A percentile compares a stretch with the other conserved stretches of the same genome.
Evolutionary conservation across 2,888 invertebrate species (phyloP).

Genomic region (Pachydiplax longipennis): DNA sequence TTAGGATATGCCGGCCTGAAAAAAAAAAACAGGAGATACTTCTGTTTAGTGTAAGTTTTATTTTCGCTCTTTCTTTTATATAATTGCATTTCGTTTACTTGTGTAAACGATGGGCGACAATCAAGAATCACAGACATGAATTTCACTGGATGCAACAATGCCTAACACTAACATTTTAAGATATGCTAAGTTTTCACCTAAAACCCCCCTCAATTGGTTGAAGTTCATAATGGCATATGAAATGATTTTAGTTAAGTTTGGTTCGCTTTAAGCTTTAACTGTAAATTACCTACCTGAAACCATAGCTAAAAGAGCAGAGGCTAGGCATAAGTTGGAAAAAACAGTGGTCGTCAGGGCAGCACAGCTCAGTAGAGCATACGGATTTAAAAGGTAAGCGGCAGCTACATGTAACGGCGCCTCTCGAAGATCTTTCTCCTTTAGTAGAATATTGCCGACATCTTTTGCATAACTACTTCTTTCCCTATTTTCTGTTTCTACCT

Average conservation of each 20-base stretch:
- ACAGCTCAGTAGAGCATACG: conserved; percentile 86
- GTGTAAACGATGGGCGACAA: no score
- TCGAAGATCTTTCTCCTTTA: conserved; percentile 66
- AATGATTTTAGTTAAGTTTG: neutral
- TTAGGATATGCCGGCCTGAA: conserved; percentile 67
- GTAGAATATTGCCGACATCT: conserved; percentile 65
- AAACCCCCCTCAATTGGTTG: no score
- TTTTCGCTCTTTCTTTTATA: no score
- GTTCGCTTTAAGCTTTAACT: neutral
- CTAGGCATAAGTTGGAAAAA: conserved; percentile 83
- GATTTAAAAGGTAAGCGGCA: conserved; percentile 86
- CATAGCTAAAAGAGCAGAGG: conserved; percentile 75
- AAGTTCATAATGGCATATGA: no score
- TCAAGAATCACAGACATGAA: no score
- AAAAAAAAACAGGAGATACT: conserved; percentile 49
- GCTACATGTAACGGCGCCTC: conserved; percentile 75
- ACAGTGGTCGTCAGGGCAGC: conserved; percentile 90
- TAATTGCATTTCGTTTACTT: no score
- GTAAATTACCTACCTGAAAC: conserved; percentile 62
- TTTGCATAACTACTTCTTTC: conserved; percentile 65
- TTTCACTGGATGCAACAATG: no score
- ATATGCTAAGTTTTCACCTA: no score
- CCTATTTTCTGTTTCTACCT: conserved; percentile 59
- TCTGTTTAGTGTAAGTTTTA: neutral
- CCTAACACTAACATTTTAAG: no score